Conservation (phyloP, 2,888 invertebrate genomes). For the Formica aserva region DNA sequence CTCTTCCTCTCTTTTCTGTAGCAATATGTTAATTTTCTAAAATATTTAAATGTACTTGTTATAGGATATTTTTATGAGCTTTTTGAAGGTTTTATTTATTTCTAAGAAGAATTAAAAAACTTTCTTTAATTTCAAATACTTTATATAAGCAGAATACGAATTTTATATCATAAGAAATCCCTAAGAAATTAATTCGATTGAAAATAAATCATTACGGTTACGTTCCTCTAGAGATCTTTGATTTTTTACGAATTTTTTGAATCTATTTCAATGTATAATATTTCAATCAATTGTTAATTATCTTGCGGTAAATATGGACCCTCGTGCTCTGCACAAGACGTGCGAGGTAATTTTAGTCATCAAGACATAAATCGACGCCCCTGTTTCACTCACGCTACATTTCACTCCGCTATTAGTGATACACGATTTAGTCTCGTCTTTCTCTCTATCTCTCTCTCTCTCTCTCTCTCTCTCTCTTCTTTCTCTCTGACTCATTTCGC, state of each 20-base stretch:
- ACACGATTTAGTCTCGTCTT: slow-evolving; percentile 71
- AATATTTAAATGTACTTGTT: neutral
- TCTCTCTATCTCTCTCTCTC: neutral
- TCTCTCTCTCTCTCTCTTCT: slow-evolving; percentile 7
- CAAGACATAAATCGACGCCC: slow-evolving; percentile 67
- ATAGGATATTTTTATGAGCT: neutral
- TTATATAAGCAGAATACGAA: neutral
- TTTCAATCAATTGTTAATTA: slow-evolving; percentile 27
- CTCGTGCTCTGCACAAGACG: neutral
- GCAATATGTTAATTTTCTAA: neutral
- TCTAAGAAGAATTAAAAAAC: neutral
- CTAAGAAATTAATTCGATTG: neutral
- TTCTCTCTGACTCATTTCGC: slow-evolving; percentile 28
- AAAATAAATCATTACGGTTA: neutral
- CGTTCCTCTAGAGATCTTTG: neutral
- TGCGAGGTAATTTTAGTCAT: slow-evolving; percentile 70
- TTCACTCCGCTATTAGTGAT: slow-evolving; percentile 74
- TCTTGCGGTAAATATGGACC: slow-evolving; percentile 12
- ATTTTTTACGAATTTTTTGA: neutral
- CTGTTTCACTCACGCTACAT: slow-evolving; percentile 74
- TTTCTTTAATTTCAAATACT: neutral
- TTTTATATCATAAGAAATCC: neutral
- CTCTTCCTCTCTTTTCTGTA: neutral
- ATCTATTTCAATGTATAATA: neutral
- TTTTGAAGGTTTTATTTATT: neutral